Percentiles rank a stretch among this genome's conserved stretches.
These are phyloP conservation scores for Operophtera brumata DNA, from an alignment of 2,888 invertebrate genomes.

Conservation along the genomic window DNA sequence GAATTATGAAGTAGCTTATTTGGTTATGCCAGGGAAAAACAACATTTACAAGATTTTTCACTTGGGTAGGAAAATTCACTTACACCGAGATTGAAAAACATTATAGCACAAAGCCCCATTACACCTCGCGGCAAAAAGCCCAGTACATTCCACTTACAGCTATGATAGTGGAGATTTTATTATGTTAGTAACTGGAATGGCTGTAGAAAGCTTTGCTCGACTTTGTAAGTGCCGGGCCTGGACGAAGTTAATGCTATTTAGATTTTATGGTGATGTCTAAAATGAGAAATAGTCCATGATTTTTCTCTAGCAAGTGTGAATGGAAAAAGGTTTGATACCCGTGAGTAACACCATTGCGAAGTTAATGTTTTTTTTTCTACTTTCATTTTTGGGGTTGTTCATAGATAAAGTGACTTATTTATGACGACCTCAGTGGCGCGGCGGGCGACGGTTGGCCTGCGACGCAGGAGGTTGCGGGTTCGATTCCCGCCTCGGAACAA, in stretches of 20 bases:
- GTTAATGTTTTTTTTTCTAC: too few species aligned
- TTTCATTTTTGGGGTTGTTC: too few species aligned
- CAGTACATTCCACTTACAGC: conserved; percentile 17
- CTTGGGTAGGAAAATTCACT: conserved; percentile 2
- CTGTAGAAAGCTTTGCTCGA: conserved; percentile 14
- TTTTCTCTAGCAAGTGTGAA: background rate
- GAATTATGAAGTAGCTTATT: too few species aligned
- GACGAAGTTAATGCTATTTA: conserved; percentile 13
- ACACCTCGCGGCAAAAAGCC: conserved; percentile 16
- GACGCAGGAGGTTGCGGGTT: too few species aligned
- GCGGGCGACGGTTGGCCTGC: too few species aligned
- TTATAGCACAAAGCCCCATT: conserved; percentile 16
- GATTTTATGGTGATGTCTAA: conserved; percentile 10
- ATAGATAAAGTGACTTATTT: too few species aligned
- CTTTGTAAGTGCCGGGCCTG: conserved; percentile 14
- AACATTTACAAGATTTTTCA: background rate
- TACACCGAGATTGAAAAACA: conserved; percentile 16
- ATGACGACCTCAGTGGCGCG: too few species aligned
- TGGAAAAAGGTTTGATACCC: too few species aligned
- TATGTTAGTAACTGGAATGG: conserved; percentile 19
- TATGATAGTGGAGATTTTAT: conserved; percentile 23
- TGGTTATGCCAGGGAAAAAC: too few species aligned
- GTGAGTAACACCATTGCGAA: too few species aligned
- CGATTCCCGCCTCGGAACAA: too few species aligned
- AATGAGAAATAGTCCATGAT: background rate